Conservation (phyloP, 2,797 vertebrate species). For the Enteromius viviparus region DNA sequence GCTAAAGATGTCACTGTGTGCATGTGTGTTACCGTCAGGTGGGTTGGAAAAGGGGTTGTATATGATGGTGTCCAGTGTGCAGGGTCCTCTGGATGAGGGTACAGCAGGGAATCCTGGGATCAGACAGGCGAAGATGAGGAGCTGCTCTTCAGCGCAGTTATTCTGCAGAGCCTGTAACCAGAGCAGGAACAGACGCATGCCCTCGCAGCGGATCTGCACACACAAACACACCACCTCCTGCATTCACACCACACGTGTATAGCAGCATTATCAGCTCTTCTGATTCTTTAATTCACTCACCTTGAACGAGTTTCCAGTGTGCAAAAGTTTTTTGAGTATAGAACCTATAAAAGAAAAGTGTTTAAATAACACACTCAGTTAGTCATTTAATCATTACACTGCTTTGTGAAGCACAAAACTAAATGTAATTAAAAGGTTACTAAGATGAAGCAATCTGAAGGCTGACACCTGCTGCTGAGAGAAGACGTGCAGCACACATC, state of each 20-base stretch:
- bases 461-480: background rate
- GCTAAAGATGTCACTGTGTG: background rate
- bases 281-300: slow-evolving; percentile 69
- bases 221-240: background rate
- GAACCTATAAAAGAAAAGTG: slow-evolving; percentile 80
- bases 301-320: slow-evolving; percentile 99
- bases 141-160: slow-evolving; percentile 94
- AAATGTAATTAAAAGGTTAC: background rate
- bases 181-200: slow-evolving; percentile 95
- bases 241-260: background rate
- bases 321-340: slow-evolving; percentile 98
- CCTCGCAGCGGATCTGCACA: slow-evolving; percentile 93
- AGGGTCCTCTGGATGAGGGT: slow-evolving; percentile 87
- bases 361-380: background rate
- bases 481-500: background rate
- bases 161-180: slow-evolving; percentile 97
- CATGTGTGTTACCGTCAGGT: slow-evolving; percentile 81
- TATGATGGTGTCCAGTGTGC: slow-evolving; percentile 94
- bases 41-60: slow-evolving; percentile 80
- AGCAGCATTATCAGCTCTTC: background rate
- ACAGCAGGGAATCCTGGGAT: slow-evolving; percentile 95
- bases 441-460: background rate
- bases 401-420: background rate
- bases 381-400: background rate
- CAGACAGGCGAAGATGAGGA: slow-evolving; percentile 94